Conservation (phyloP, 2,113 vertebrate genomes). For the Rhinichthys klamathensis region DNA sequence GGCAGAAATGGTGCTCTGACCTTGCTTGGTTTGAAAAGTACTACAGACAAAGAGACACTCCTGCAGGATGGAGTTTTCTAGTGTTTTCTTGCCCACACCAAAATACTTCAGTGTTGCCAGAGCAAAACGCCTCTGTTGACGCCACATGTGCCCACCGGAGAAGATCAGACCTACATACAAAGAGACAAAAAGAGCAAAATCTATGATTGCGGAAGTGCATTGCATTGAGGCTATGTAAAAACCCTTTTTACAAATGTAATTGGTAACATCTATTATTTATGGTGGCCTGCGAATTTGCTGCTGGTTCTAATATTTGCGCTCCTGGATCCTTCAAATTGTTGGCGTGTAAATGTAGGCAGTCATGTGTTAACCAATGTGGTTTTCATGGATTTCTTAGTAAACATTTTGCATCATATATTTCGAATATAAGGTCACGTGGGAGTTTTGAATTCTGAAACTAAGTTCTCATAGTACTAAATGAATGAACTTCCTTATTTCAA, state of each 20-base stretch:
- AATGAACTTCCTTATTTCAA: neutral
- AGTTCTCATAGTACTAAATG: neutral
- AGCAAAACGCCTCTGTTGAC: constrained; percentile 70
- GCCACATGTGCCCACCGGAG: constrained; percentile 64
- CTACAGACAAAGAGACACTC: constrained; percentile 66
- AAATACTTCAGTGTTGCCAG: constrained; percentile 73
- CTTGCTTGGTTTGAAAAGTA: constrained; percentile 62
- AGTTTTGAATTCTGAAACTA: neutral
- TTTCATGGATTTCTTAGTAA: no score
- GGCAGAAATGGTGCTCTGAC: constrained; percentile 53
- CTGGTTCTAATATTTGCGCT: neutral
- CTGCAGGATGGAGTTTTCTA: constrained; percentile 74
- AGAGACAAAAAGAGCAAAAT: neutral
- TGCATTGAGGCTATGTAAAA: no score
- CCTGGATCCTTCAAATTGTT: no score
- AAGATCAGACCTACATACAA: constrained; percentile 57
- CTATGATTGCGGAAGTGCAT: neutral
- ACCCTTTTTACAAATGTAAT: neutral
- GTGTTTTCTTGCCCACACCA: constrained; percentile 68
- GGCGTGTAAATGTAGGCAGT: neutral
- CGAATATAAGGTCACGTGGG: no score
- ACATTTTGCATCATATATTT: no score
- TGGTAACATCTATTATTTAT: neutral
- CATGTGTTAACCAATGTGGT: neutral
- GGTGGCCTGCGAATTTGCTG: neutral